Evolutionary conservation across 2,797 vertebrate genomes (phyloP), one percentile per base, ranked within the genome.

Genomic region (Alfaro cultratus): DNA sequence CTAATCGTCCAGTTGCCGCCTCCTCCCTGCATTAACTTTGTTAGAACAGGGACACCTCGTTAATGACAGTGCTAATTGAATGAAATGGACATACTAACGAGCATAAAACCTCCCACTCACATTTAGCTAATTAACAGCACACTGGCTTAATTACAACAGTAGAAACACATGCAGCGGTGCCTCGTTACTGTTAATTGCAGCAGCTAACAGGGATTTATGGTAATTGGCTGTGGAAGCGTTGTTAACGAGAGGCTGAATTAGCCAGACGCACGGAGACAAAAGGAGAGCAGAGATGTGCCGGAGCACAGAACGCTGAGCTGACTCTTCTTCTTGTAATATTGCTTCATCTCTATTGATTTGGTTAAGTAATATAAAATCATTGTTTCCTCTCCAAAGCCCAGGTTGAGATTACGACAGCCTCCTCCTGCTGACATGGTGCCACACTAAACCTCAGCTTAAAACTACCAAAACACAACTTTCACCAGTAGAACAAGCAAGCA

Each of bases 41-140:
- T 97, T 96, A 96, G 96, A 94, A 97, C 97, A 97, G 96, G 97
- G 96, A 98, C 97, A 97, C 97, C 97, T 97, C 94, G 97, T 98
- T 99, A 99, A 99, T 98, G 98, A 97, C 96, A 95, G 96, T 94
- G 96, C 98, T 99, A 99, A 99, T 99, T 99, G 98, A 99, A 99
- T 99, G 97, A 99, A 99, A 98, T 97, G 97, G 97, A 97, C 95
- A 96, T 89, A 85, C 97, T 99, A 99, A 99, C 97, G 97, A 98
- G 98, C 97, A 99, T 98, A 98, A 99, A 98, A 98, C 97, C 97
- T 97, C 96, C 97, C 96, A 97, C 97, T 98, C 97, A 97, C 97
- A 98, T 97, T 94, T 96, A 95, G 95, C 97, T 98, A 99, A 99
- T 99, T 99, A 99, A 99, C 97, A 98, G 97, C 97, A 97, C 96